Conservation (phyloP, 1,140 invertebrate species). For the Zeugodacus cucurbitae region DNA sequence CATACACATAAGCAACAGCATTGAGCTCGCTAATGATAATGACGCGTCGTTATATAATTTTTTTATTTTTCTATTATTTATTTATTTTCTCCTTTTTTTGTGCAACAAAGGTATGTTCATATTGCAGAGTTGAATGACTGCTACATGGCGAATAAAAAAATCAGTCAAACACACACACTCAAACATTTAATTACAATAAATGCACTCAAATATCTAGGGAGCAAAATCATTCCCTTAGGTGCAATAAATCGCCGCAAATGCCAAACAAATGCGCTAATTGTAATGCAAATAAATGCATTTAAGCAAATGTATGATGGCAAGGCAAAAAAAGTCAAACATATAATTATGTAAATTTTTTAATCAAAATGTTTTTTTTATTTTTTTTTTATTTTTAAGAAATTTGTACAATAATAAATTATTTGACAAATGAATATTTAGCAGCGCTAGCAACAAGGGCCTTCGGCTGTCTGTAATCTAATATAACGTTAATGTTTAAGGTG, state of each 20-base stretch:
- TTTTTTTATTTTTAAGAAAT: too few relatives aligned
- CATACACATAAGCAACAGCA: background rate
- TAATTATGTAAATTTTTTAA: background rate
- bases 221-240: background rate
- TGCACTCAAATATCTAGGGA: conserved; percentile 4
- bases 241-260: conserved; percentile 19
- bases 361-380: too few relatives aligned
- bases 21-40: background rate
- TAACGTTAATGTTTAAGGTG: too few relatives aligned
- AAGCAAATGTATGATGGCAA: background rate
- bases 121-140: conserved; percentile 16
- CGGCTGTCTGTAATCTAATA: too few relatives aligned
- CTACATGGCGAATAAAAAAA: background rate
- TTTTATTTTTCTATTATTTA: background rate
- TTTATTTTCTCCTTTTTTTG: background rate
- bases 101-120: background rate
- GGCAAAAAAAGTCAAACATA: background rate
- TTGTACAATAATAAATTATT: too few relatives aligned
- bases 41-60: background rate
- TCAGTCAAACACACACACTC: background rate
- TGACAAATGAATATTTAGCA: too few relatives aligned
- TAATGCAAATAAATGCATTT: conserved; percentile 36
- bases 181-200: background rate
- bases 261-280: conserved; percentile 38
- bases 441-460: too few relatives aligned